Evolutionary conservation across 1,140 invertebrate species (phyloP).

Genomic region (Maniola jurtina): DNA sequence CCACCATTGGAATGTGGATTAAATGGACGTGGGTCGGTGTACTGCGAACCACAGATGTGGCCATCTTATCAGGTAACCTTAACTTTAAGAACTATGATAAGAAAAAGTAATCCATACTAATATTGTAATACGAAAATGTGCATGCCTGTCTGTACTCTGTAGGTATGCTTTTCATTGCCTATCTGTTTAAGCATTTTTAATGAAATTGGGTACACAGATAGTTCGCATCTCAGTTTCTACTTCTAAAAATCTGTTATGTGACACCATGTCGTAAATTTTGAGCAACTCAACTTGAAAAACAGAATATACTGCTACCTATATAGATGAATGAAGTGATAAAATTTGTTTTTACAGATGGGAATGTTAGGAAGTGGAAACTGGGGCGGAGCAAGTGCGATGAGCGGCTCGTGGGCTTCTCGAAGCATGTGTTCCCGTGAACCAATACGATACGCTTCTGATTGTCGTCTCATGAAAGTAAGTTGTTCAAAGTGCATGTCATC

Average conservation of each 20-base stretch:
- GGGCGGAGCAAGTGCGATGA: conserved; percentile 44
- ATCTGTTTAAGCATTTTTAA: too few species aligned
- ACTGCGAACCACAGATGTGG: conserved; percentile 71
- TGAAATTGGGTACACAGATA: too few species aligned
- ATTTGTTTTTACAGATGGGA: conserved; percentile 49
- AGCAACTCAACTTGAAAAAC: neutral
- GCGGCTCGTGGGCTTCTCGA: conserved; percentile 49
- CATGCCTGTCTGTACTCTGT: too few species aligned
- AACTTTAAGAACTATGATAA: neutral
- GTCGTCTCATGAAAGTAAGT: conserved; percentile 54
- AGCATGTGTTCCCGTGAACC: conserved; percentile 52
- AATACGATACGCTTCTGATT: conserved; percentile 57
- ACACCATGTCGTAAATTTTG: neutral
- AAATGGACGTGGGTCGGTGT: conserved; percentile 49
- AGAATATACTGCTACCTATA: too few species aligned
- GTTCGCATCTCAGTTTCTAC: too few species aligned
- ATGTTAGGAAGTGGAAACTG: conserved; percentile 49
- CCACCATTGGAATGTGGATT: conserved; percentile 67
- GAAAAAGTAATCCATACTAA: too few species aligned
- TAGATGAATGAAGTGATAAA: too few species aligned
- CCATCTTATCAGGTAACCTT: conserved; percentile 63
- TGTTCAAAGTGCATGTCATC: neutral
- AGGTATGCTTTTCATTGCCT: too few species aligned
- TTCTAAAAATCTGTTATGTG: too few species aligned
- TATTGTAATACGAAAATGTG: too few species aligned